phyloP scores from a whole-genome alignment of 2,113 vertebrate species.

The Anhinga rufa region DNA sequence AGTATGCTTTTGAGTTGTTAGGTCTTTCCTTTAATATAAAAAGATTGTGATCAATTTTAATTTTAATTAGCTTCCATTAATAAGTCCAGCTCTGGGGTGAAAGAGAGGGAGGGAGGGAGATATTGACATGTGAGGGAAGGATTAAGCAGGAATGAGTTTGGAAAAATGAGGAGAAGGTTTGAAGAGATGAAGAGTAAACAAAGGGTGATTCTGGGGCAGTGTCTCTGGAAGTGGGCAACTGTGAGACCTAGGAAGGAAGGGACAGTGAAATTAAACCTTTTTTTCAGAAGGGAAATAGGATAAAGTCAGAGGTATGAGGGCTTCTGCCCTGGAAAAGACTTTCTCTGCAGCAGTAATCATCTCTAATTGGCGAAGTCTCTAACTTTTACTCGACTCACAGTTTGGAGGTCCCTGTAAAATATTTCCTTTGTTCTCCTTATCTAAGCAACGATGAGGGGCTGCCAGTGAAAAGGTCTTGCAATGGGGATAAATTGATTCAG shows the following conservation, averaged over 20 bases:
- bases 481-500: neutral
- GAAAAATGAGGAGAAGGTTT: neutral
- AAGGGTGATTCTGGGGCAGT: neutral
- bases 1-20: neutral
- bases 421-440: neutral
- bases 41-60: neutral
- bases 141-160: neutral
- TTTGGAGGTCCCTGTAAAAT: neutral
- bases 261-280: neutral
- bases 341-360: neutral
- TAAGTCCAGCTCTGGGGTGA: neutral
- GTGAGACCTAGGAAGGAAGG: neutral
- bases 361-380: neutral
- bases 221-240: neutral
- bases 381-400: neutral
- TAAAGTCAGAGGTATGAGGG: neutral
- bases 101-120: neutral
- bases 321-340: neutral
- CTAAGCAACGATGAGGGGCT: neutral
- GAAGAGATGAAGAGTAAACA: neutral
- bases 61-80: neutral
- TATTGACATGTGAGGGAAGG: neutral
- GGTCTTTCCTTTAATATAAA: neutral
- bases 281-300: neutral
- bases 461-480: neutral